Evolutionary conservation across 2,797 vertebrate genomes (phyloP), one percentile per base, ranked within the genome.

Genomic region (Xiphophorus birchmanni): DNA sequence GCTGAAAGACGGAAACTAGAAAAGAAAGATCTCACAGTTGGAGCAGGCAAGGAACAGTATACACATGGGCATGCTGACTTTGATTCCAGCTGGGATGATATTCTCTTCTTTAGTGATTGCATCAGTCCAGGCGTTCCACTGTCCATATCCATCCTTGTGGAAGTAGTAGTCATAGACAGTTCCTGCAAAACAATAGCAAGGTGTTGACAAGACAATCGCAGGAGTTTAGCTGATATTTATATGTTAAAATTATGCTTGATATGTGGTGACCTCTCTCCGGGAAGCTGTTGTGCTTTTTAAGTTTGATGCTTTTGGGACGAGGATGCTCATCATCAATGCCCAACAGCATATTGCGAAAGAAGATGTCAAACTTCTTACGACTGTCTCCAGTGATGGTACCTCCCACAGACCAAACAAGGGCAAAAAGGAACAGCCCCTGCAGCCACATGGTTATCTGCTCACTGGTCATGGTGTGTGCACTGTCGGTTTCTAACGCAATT

Each of bases 141-240:
- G 96, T 63, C 97, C 98, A 9, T 94, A 82, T 56, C 94, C 96
- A 50, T 92, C 88, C 89, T 98, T 98, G 85, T 96, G 74, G 84
- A 98, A 99, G 90, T 96, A 99, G 89, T 97, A 98, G 88, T 99
- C 98, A 92, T 97, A 99, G 82, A 99, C 94, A n/a, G 83, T 96
- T 69, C 97, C 98, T 99, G 89, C 63, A 86, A 84, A 90, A 76
- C 15, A 82, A 65, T 42, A 26, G 9, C 2, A 40, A 26, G 65
- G 21, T 69, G 63, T 47, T 56, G 56, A 1, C 67, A n/a, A 35
- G 12, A 32, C 73, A 78, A 65, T 58, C 11, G 6, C 5, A 63
- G 8, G 26, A 15, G 45, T 78, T 29, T 58, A 35, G 42, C 44
- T 60, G 3, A 1, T 54, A 42, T 23, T 69, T 69, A 40, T 77